These are phyloP conservation scores for Bibio marci DNA, from an alignment of 2,888 invertebrate species.

Conservation along the genomic window DNA sequence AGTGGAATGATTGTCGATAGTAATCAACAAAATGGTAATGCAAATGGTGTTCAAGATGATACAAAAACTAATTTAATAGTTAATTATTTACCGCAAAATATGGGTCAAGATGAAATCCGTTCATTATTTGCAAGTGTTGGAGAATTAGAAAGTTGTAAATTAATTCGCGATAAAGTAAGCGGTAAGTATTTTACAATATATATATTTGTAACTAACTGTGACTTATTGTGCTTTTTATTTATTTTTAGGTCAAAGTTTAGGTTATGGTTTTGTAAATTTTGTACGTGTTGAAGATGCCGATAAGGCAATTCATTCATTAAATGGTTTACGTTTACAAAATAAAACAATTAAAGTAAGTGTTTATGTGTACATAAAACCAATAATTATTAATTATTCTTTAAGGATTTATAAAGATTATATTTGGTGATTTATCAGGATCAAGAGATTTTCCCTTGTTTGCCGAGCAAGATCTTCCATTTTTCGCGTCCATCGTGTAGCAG, in stretches of 20 bases:
- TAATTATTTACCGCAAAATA: conserved; percentile 86
- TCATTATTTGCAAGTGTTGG: conserved; percentile 89
- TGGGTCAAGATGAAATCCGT: conserved; percentile 90
- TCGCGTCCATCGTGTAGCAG: no score
- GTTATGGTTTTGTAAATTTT: conserved; percentile 99
- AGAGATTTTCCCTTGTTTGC: no score
- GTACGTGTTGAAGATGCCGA: conserved; percentile 94
- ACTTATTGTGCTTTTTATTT: background rate
- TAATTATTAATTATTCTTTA: no score
- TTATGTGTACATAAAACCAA: no score
- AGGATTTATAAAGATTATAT: no score
- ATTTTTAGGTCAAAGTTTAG: conserved; percentile 92
- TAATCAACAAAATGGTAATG: conserved; percentile 21
- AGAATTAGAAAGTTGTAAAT: conserved; percentile 93
- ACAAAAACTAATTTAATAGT: conserved; percentile 90
- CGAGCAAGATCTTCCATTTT: no score
- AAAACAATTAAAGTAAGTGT: conserved; percentile 95
- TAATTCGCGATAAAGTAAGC: conserved; percentile 92
- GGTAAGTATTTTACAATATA: conserved; percentile 34
- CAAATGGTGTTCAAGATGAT: conserved; percentile 65
- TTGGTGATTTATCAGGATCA: no score
- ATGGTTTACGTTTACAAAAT: conserved; percentile 95
- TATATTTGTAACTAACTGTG: no score
- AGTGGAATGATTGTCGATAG: conserved; percentile 40
- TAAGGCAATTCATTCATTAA: conserved; percentile 94